Base-by-base conservation (phyloP, 1,140 invertebrate genomes). In the Wiebesia pumilae region DNA sequence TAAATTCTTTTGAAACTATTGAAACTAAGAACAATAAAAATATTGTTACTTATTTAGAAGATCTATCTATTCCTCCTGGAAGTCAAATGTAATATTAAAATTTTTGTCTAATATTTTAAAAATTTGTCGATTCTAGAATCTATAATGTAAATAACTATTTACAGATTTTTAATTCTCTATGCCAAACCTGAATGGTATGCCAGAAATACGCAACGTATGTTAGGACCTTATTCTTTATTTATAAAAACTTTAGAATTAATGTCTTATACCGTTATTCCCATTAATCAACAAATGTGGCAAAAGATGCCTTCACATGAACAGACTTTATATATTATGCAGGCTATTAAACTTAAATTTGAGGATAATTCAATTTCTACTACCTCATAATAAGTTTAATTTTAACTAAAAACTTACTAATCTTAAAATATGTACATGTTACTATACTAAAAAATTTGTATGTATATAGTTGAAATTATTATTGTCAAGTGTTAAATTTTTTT, bases 301-400 rank as follows among this genome's bases (percentile, higher is more conserved):
- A 87, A 90, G 19, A 81, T 95, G 27, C 80, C 89, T 9, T 91
- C 94, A 71, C 90, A 94, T 85, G 93, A 95, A 91, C 94, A 93
- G 88, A 91, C 94, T 87, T 93, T 92, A 0, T 95, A 94, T 84
- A 88, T 95, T 40, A 92, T 95, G 90, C 92, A 94, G 90, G 88
- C 89, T 75, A 92, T 94, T 82, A 92, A 91, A 88, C 85, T 89
- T 71, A 93, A 91, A 75, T 89, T 86, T 77, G 84, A 89, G 40
- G 75, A 90, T 58, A 51, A 62, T 79, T 84, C 87, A 84, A 78
- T 88, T n/a, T 87, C 77, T 75, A 85, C 24, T 62, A 83, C 73
- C 40, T 35, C 71, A 75, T 80, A 75, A 62, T n/a, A 65, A 19
- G 27, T 54, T 79, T 73, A 78, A 51, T 62, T 33, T 47, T 47